Evolutionary conservation across 2,888 invertebrate genomes (phyloP), one percentile per base, ranked within the genome.

Genomic region (Cheilosia variabilis): DNA sequence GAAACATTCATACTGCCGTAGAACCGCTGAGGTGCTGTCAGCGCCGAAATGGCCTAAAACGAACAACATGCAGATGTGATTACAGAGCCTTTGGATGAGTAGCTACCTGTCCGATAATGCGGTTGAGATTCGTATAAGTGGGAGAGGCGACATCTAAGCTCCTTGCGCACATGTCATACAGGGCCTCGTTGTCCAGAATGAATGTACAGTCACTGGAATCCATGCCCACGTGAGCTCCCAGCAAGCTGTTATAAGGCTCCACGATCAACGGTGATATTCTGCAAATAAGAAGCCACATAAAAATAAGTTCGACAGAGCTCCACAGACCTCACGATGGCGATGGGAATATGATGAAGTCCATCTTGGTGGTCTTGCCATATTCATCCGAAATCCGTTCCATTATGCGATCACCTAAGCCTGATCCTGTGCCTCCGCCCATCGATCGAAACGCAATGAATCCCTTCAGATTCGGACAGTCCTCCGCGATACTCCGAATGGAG

Each of bases 121-220:
- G 93, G 90, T 98, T 98, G 34, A 98, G 93, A 92, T 98, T 97
- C 1, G 96, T 96, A 89, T 97, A 98, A 0, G 97, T 97, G 13
- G 97, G 97, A 53, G 96, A 93, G 4, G 95, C 94, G 3, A 97
- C 95, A 88, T 95, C 95, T 81, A 98, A 93, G 88, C 94, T 94
- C 88, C 95, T 94, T 1, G 94, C 94, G 89, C 97, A 95, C 88
- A 98, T 97, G 88, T 95, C 95, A 89, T 96, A 96, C 4, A 95
- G 91, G 0, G 96, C 96, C 91, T 96, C 95, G 88, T 96, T 96
- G 89, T 96, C 96, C 90, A 96, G 94, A 66, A 96, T 93, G 88
- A 96, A 96, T 87, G 94, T 94, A 17, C 96, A 94, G 89, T 96
- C 95, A 89, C 94, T 94, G 62, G 93, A 93, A 87, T 96, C 94